Percentiles rank a stretch among this genome's conserved stretches.
These are phyloP conservation scores for Stegastes partitus DNA, from an alignment of 2,113 vertebrate species.

Conservation along the genomic window DNA sequence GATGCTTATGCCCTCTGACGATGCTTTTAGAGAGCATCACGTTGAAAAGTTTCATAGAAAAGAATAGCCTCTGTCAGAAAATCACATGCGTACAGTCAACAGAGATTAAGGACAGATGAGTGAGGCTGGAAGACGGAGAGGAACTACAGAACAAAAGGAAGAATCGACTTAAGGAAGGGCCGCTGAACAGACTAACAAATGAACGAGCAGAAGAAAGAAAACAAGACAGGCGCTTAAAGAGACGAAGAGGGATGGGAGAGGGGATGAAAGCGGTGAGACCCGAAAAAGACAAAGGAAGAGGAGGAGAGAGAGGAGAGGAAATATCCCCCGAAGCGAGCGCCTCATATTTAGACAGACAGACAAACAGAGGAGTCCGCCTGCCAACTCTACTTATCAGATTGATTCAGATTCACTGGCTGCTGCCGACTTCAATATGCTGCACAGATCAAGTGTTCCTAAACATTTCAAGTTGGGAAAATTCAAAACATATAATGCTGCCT, in stretches of 20 bases:
- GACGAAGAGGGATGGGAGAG: conserved; percentile 17
- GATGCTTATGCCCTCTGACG: conserved; percentile 10
- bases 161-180: conserved; percentile 11
- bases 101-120: conserved; percentile 32
- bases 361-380: conserved; percentile 57
- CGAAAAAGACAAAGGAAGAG: conserved; percentile 32
- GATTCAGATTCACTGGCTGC: conserved; percentile 60
- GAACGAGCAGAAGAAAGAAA: conserved; percentile 15
- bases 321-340: conserved; percentile 47
- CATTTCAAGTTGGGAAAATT: conserved; percentile 56
- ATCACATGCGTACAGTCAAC: neutral
- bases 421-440: conserved; percentile 56
- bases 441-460: conserved; percentile 49
- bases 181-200: conserved; percentile 13
- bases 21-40: conserved; percentile 7
- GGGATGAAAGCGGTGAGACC: conserved; percentile 16
- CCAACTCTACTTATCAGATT: conserved; percentile 53
- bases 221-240: conserved; percentile 12
- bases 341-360: conserved; percentile 67
- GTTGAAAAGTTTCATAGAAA: neutral
- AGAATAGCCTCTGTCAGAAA: neutral
- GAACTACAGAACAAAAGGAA: conserved; percentile 7
- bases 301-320: conserved; percentile 28
- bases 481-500: conserved; percentile 27
- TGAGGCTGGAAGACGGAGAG: neutral